Evolutionary conservation across 1,140 invertebrate genomes (phyloP).

Genomic region (Anastrepha obliqua): DNA sequence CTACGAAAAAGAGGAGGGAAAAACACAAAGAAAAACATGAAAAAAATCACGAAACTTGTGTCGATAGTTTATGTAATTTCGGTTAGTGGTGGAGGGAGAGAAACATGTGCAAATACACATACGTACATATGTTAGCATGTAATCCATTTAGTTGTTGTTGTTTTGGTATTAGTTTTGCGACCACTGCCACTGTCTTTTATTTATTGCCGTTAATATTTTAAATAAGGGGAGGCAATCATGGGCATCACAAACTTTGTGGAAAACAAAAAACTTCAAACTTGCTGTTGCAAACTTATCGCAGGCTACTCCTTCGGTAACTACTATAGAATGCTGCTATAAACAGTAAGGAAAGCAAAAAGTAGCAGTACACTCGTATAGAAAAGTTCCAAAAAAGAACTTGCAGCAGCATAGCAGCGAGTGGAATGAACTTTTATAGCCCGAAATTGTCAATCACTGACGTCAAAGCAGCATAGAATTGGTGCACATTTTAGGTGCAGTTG

Average conservation of each 20-base stretch:
- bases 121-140: too few relatives aligned
- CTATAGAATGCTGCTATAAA: too few relatives aligned
- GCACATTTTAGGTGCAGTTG: too few relatives aligned
- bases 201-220: conserved; percentile 22
- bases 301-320: neutral
- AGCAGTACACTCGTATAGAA: neutral
- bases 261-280: neutral
- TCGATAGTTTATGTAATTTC: neutral
- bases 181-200: neutral
- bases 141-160: neutral
- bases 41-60: neutral
- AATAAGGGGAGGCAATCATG: neutral
- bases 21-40: neutral
- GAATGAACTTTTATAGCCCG: too few relatives aligned
- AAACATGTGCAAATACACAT: neutral
- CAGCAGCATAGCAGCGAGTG: too few relatives aligned
- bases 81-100: neutral
- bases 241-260: neutral
- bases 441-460: too few relatives aligned
- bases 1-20: neutral
- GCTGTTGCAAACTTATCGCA: neutral
- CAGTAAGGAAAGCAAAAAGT: neutral
- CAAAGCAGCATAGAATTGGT: too few relatives aligned
- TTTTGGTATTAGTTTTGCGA: neutral
- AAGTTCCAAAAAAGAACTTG: neutral